These are phyloP conservation scores for Periphyllus acericola DNA, from an alignment of 2,888 invertebrate species.

Conservation along the genomic window DNA sequence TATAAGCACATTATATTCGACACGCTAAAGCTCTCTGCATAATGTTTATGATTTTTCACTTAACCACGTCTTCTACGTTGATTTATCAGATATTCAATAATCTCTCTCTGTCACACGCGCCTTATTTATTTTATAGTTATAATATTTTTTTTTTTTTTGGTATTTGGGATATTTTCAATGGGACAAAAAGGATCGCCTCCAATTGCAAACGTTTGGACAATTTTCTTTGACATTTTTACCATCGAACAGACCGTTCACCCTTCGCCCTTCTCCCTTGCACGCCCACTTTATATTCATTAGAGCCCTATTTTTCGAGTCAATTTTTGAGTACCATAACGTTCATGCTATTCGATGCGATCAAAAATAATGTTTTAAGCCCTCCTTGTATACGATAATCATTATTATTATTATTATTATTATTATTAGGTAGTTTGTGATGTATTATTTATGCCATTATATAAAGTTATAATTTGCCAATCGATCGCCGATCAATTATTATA, in stretches of 20 bases:
- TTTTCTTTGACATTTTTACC: not conserved
- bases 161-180: slow-evolving; percentile 53
- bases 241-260: not conserved
- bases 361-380: slow-evolving; percentile 50
- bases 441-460: slow-evolving; percentile 59
- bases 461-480: slow-evolving; percentile 56
- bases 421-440: slow-evolving; percentile 57
- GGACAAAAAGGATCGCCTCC: slow-evolving; percentile 58
- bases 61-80: not conserved
- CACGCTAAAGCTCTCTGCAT: not conserved
- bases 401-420: slow-evolving; percentile 48
- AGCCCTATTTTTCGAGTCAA: slow-evolving; percentile 17
- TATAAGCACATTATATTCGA: not conserved
- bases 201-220: slow-evolving; percentile 55
- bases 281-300: not conserved
- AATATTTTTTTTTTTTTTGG: slow-evolving; percentile 10
- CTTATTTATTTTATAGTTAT: not conserved
- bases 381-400: slow-evolving; percentile 34
- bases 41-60: not conserved
- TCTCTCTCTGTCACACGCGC: not conserved
- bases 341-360: slow-evolving; percentile 60
- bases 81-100: slow-evolving; percentile 1
- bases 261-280: slow-evolving; percentile 1
- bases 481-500: slow-evolving; percentile 47
- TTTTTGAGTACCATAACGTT: slow-evolving; percentile 54